Evolutionary conservation across 2,888 invertebrate species (phyloP), one percentile per base, ranked within the genome.

Genomic region (Noctua fimbriata): DNA sequence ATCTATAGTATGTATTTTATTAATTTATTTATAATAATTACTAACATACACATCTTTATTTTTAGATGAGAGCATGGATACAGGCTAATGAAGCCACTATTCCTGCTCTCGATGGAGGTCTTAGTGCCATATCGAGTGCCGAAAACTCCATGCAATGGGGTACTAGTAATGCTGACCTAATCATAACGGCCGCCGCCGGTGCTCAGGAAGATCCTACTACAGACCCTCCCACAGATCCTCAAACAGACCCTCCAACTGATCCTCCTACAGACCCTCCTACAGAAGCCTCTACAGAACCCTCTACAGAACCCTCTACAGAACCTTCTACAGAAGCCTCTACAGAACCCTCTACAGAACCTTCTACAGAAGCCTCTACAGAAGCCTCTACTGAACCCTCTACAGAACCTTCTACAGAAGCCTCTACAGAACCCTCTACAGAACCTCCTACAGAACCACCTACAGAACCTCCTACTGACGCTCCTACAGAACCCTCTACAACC

Each of bases 61-160:
- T 90, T 24, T 88, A 97, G 96, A 95, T 96, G 96, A 94, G 95
- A 73, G 58, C 89, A 60, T 96, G 97, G 97, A 92, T 97, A 1
- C 81, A 76, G 10, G 86, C 52, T 0, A 94, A 94, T 73, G 89
- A 92, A 71, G 84, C 75, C 2, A 66, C 85, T 0, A 86, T 95
- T 58, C 95, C 96, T 0, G 95, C 95, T 76, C 93, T 86, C 70
- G 75, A 83, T 2, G 86, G 90, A 0, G 96, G 95, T 10, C 81
- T 95, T 2, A 93, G 63, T 69, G 92, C 95, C 5, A 92, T 97
- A 24, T 41, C 78, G 0, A 93, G 94, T 0, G 92, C 95, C 0
- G 92, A 95, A 24, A 73, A 78, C 32, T 95, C 81, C 82, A 95
- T 95, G 91, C 86, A 91, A 18, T 96, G 96, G 96, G 97, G 97